Conservation (phyloP, 2,888 invertebrate species). For the Schizaphis graminum region DNA sequence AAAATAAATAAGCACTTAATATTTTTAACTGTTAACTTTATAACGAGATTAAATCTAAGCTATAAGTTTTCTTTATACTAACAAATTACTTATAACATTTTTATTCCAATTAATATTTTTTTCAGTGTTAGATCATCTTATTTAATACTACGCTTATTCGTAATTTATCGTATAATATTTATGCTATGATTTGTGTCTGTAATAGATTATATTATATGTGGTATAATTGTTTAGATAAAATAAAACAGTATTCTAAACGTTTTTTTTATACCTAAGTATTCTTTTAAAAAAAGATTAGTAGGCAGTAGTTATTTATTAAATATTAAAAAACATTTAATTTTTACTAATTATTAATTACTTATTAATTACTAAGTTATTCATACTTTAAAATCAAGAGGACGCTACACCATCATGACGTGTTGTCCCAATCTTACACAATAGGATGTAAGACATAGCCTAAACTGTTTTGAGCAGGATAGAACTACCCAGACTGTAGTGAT, state of each 20-base stretch:
- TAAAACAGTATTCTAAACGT: background rate
- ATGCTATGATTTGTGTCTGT: background rate
- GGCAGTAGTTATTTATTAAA: no score
- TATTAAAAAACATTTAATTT: background rate
- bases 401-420: no score
- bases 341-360: background rate
- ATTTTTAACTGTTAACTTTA: background rate
- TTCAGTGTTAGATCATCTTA: background rate
- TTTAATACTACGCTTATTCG: background rate
- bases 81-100: background rate
- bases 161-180: no score
- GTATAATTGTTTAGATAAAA: background rate
- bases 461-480: no score
- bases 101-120: background rate
- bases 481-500: no score
- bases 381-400: background rate
- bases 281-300: background rate
- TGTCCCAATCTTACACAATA: no score
- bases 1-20: background rate
- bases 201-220: background rate
- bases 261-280: background rate
- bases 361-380: no score
- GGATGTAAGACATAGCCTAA: no score
- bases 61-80: background rate
- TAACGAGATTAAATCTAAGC: background rate